Evolutionary conservation across 1,140 invertebrate species (phyloP).

Genomic region (Neodiprion pinetum): DNA sequence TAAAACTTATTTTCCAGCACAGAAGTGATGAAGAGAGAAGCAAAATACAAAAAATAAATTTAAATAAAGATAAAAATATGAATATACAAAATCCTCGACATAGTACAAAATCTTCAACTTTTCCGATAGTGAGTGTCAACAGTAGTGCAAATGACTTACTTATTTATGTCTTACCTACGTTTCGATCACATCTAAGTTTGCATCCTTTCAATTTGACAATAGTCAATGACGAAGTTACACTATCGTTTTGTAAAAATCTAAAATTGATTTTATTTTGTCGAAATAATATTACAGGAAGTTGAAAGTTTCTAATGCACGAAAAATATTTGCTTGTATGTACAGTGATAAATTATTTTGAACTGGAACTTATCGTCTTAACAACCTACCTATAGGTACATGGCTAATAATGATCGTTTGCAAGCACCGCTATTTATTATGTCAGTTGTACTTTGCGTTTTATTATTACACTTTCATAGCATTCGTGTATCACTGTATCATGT

Average conservation of each 20-base stretch:
- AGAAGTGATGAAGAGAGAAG: neutral
- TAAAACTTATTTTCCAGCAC: neutral
- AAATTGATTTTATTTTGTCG: conserved; percentile 7
- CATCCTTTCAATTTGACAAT: conserved; percentile 26
- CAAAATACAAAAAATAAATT: neutral
- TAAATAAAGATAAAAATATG: conserved; percentile 26
- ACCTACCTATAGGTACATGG: neutral
- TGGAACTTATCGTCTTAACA: neutral
- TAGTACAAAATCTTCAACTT: conserved; percentile 58
- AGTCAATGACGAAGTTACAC: conserved; percentile 18
- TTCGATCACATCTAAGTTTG: conserved; percentile 21
- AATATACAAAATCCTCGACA: conserved; percentile 59
- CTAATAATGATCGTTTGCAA: neutral
- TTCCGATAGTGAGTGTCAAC: conserved; percentile 44
- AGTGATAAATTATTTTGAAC: neutral
- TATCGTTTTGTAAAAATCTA: conserved; percentile 9
- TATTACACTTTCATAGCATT: neutral
- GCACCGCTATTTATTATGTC: neutral
- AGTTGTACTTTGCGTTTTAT: neutral
- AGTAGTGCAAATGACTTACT: conserved; percentile 38
- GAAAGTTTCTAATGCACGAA: neutral
- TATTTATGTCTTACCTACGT: conserved; percentile 22
- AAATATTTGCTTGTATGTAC: neutral
- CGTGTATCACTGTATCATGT: conserved; percentile 42
- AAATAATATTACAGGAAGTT: neutral